Evolutionary conservation across 2,797 vertebrate species (phyloP).

Genomic region (Periparus ater): DNA sequence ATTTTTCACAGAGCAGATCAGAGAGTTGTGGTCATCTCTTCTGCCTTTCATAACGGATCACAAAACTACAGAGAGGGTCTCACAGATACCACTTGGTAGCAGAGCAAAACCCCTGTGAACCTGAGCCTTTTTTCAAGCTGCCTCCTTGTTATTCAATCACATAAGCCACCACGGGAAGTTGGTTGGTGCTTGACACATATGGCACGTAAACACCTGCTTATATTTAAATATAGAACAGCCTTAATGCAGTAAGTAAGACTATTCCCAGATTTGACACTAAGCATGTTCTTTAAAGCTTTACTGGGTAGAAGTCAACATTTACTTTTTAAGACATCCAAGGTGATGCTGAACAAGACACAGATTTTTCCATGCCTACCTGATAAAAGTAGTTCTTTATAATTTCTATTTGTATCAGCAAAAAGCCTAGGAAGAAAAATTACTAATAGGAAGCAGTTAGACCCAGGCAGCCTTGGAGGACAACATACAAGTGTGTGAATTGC

Average conservation of each 20-base stretch:
- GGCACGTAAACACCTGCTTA: constrained; percentile 64
- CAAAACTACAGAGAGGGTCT: neutral
- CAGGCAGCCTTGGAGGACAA: neutral
- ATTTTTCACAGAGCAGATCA: neutral
- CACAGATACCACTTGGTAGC: neutral
- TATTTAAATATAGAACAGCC: constrained; percentile 58
- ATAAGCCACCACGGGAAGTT: neutral
- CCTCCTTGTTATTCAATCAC: neutral
- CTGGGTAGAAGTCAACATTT: neutral
- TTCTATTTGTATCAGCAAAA: neutral
- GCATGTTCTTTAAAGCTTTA: constrained; percentile 54
- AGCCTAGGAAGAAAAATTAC: neutral
- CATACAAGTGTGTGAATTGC: neutral
- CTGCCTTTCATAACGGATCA: neutral
- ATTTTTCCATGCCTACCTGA: neutral
- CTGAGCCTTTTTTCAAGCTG: neutral
- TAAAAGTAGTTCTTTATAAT: neutral
- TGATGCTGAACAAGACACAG: neutral
- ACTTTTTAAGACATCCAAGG: constrained; percentile 31
- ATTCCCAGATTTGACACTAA: constrained; percentile 58
- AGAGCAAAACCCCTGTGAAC: neutral
- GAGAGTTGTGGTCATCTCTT: rapidly evolving
- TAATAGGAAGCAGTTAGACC: neutral
- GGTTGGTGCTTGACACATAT: neutral
- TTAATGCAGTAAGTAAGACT: constrained; percentile 55